Percentiles rank a stretch among this genome's conserved stretches.
phyloP scores from a whole-genome alignment of 2,113 vertebrate species.

The Loxodonta africana region DNA sequence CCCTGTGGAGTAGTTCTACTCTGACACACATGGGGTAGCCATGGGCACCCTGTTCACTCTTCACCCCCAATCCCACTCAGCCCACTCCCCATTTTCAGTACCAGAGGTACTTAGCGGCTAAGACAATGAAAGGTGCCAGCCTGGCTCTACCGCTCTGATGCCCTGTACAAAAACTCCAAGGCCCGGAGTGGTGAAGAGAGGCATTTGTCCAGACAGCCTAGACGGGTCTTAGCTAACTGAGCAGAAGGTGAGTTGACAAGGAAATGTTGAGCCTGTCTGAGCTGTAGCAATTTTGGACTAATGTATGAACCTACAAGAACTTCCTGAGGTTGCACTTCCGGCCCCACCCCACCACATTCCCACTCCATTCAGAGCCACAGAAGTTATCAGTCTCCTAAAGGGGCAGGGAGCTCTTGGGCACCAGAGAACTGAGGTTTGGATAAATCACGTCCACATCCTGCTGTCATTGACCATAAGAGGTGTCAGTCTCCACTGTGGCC shows the following conservation, averaged over 20 bases:
- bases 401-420: fast-evolving
- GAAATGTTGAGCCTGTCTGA: background rate
- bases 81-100: fast-evolving
- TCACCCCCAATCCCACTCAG: too few relatives aligned
- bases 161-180: background rate
- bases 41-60: background rate
- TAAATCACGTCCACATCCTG: background rate
- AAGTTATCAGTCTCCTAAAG: background rate
- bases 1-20: too few relatives aligned
- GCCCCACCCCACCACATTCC: too few relatives aligned
- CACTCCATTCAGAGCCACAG: background rate
- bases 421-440: background rate
- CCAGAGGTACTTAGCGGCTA: background rate
- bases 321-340: fast-evolving
- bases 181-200: background rate
- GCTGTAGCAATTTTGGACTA: background rate
- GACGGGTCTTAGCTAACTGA: background rate
- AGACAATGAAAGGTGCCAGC: background rate
- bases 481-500: background rate
- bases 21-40: too few relatives aligned
- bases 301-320: too few relatives aligned
- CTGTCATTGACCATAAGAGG: background rate
- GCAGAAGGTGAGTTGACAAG: background rate
- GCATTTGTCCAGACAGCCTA: background rate
- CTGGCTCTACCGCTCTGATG: background rate